Evolutionary conservation across 2,113 vertebrate genomes (phyloP).

Genomic region (Percopsis transmontana): DNA sequence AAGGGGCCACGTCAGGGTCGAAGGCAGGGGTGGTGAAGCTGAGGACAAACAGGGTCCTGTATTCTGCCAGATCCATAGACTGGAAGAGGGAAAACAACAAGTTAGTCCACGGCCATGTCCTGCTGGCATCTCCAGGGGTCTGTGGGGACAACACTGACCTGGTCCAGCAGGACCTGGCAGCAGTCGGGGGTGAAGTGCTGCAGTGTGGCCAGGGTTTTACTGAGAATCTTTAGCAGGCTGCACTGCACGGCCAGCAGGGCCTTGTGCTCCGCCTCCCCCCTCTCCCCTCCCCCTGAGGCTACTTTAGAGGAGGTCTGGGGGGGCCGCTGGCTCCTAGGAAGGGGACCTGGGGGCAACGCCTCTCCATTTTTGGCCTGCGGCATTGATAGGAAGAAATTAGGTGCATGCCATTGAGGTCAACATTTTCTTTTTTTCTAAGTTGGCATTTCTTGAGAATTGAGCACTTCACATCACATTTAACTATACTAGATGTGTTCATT

Average conservation of each 20-base stretch:
- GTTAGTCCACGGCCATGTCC: not conserved
- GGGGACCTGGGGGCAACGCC: conserved; percentile 78
- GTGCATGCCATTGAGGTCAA: not conserved
- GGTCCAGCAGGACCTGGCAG: conserved; percentile 95
- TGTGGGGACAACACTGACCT: conserved; percentile 72
- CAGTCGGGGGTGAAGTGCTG: conserved; percentile 96
- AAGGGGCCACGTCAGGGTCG: conserved; percentile 93
- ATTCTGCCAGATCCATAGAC: conserved; percentile 95
- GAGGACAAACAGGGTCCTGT: conserved; percentile 89
- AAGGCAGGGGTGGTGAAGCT: conserved; percentile 95
- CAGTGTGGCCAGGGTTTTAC: conserved; percentile 90
- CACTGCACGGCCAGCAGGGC: conserved; percentile 89
- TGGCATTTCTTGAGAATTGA: too few species aligned
- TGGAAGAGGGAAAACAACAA: conserved; percentile 44
- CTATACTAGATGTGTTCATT: too few species aligned
- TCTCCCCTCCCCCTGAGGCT: conserved; percentile 68
- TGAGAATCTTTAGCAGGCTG: conserved; percentile 96
- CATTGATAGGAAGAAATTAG: not conserved
- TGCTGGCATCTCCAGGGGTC: too few species aligned
- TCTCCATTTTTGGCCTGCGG: conserved; percentile 90
- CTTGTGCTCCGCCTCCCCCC: conserved; percentile 87
- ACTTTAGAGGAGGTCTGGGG: conserved; percentile 79
- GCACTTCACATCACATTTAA: too few species aligned
- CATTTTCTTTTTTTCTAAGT: too few species aligned
- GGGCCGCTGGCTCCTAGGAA: conserved; percentile 79